A percentile compares a stretch with the other conserved stretches of the same genome.
Conservation (phyloP, 2,113 vertebrate species). For the Protobothrops mucrosquamatus region DNA sequence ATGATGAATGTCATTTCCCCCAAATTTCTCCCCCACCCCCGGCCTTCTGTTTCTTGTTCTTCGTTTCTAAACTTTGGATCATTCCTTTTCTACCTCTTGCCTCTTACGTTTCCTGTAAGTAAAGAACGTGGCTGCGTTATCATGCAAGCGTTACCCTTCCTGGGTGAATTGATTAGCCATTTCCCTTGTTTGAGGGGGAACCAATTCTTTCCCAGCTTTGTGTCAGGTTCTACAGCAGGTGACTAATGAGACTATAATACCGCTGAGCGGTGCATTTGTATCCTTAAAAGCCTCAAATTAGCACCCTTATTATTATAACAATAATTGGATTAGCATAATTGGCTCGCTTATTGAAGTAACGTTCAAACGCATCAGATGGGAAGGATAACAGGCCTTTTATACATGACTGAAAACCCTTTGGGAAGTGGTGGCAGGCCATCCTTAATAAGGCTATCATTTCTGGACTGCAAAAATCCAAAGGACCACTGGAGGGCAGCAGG, state of each 20-base stretch:
- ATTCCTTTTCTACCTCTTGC: neutral
- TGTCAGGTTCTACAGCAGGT: slow-evolving; percentile 39
- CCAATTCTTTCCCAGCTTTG: slow-evolving; percentile 43
- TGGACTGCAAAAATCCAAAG: neutral
- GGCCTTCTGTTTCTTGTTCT: neutral
- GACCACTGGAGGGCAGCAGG: neutral
- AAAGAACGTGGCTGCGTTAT: slow-evolving; percentile 40
- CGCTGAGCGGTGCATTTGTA: slow-evolving; percentile 38
- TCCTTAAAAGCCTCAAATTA: slow-evolving; percentile 54
- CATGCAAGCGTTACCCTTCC: neutral
- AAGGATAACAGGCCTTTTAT: slow-evolving; percentile 43
- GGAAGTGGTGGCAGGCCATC: slow-evolving; percentile 4
- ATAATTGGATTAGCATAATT: slow-evolving; percentile 52
- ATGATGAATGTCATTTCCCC: neutral
- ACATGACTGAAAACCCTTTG: slow-evolving; percentile 29
- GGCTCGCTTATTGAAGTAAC: slow-evolving; percentile 38
- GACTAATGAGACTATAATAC: slow-evolving; percentile 39
- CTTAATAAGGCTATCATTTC: neutral
- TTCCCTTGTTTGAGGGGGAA: slow-evolving; percentile 44
- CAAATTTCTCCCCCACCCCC: neutral
- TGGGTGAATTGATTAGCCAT: slow-evolving; percentile 20
- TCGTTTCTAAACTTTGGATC: neutral
- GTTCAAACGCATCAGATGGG: slow-evolving; percentile 38
- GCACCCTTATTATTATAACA: slow-evolving; percentile 55
- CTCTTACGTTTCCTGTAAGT: neutral